Conservation (phyloP, 2,113 vertebrate species). For the Spilogale gracilis region DNA sequence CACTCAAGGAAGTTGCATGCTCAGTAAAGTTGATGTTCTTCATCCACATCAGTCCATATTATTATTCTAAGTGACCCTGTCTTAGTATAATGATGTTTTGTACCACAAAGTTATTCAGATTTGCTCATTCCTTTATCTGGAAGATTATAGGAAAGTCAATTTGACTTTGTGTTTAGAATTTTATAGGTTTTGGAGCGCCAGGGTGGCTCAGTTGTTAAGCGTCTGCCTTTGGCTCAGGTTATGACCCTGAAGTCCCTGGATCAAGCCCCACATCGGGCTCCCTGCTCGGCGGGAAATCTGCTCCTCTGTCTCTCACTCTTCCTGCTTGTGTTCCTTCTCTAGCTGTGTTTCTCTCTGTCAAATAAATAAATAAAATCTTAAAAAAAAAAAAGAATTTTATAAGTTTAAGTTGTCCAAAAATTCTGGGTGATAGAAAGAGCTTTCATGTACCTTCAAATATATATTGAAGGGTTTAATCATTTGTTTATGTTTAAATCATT, state of each 20-base stretch:
- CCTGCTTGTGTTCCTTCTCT: too few relatives aligned
- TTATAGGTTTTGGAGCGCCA: neutral
- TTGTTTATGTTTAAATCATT: neutral
- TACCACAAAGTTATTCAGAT: neutral
- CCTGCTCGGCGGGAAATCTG: too few relatives aligned
- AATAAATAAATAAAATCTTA: too few relatives aligned
- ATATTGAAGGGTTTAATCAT: neutral
- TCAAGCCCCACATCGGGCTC: too few relatives aligned
- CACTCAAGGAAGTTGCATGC: neutral
- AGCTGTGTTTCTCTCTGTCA: too few relatives aligned
- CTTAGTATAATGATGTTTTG: neutral
- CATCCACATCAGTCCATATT: neutral
- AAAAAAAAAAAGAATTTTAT: neutral
- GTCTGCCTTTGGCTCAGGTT: too few relatives aligned
- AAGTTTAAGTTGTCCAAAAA: neutral
- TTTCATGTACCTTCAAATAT: neutral
- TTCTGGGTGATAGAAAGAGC: neutral
- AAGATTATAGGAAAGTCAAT: constrained; percentile 19
- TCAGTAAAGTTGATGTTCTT: neutral
- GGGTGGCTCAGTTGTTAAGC: too few relatives aligned
- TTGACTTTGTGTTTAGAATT: constrained; percentile 54
- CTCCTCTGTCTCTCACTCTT: too few relatives aligned
- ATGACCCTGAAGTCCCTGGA: too few relatives aligned
- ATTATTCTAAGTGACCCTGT: neutral
- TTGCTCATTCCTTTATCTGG: neutral